Conservation (phyloP, 2,113 vertebrate genomes). For the Erythrocebus patas region DNA sequence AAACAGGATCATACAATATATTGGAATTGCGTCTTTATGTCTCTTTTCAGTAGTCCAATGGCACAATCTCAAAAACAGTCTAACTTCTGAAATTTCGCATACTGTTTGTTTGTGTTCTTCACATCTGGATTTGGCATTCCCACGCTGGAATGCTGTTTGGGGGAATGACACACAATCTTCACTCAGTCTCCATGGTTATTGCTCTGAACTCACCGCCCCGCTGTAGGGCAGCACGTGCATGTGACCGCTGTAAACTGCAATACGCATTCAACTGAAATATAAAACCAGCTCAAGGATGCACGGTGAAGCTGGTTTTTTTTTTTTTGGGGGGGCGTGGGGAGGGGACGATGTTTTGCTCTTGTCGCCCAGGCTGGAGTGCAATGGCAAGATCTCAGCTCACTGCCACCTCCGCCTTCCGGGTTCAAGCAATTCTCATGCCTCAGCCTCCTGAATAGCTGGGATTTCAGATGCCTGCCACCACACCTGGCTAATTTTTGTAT, state of each 20-base stretch:
- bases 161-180: neutral
- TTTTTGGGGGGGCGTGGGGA: too few relatives aligned
- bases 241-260: neutral
- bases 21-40: neutral
- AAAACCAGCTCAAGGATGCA: neutral
- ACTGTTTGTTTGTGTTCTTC: neutral
- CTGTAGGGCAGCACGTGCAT: accelerated
- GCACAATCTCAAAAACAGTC: neutral
- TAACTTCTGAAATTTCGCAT: neutral
- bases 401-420: too few relatives aligned
- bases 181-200: neutral
- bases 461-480: too few relatives aligned
- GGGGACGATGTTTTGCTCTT: too few relatives aligned
- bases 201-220: neutral
- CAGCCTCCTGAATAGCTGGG: too few relatives aligned
- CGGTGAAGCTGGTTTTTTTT: neutral
- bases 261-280: neutral
- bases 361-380: too few relatives aligned
- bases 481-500: too few relatives aligned
- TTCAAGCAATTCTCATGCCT: too few relatives aligned
- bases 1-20: neutral
- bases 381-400: too few relatives aligned
- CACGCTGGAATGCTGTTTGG: neutral
- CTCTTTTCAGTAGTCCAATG: neutral
- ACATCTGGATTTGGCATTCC: neutral